Evolutionary conservation across 1,140 invertebrate species (phyloP).

Genomic region (Drosophila bifasciata): DNA sequence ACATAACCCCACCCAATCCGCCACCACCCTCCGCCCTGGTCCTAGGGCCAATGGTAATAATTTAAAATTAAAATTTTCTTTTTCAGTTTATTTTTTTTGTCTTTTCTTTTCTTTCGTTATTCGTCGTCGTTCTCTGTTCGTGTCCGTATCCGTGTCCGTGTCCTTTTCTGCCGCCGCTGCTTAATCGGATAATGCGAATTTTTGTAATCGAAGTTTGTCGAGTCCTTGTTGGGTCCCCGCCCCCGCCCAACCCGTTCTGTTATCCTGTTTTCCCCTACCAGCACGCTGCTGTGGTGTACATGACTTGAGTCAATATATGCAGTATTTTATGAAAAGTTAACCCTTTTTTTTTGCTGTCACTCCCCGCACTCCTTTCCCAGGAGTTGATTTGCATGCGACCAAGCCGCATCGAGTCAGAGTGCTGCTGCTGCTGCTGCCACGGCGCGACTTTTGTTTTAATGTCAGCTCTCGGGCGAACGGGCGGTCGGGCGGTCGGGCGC

Average conservation of each 20-base stretch:
- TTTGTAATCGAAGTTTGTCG: conserved; percentile 75
- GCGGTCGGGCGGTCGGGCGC: conserved; percentile 57
- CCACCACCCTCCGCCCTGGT: background rate
- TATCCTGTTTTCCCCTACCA: too few relatives aligned
- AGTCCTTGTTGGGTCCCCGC: conserved; percentile 64
- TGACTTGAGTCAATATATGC: conserved; percentile 80
- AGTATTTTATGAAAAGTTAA: conserved; percentile 74
- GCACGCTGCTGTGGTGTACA: conserved; percentile 70
- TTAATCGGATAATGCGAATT: conserved; percentile 75
- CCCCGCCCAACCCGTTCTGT: too few relatives aligned
- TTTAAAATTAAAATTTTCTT: conserved; percentile 74
- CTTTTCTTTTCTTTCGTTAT: background rate
- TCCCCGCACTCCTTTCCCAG: background rate
- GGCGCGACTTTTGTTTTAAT: conserved; percentile 71
- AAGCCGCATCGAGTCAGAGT: conserved; percentile 12
- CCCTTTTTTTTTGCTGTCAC: conserved; percentile 50
- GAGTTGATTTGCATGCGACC: conserved; percentile 56
- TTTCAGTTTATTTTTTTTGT: conserved; percentile 5
- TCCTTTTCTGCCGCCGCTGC: conserved; percentile 33
- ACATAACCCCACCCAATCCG: background rate
- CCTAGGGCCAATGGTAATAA: conserved; percentile 53
- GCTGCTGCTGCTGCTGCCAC: conserved; percentile 15
- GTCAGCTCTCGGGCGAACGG: conserved; percentile 40
- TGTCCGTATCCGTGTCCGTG: conserved; percentile 1
- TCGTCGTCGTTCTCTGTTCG: background rate